phyloP scores from a whole-genome alignment of 2,113 vertebrate genomes.

The Antechinus stuartii region DNA sequence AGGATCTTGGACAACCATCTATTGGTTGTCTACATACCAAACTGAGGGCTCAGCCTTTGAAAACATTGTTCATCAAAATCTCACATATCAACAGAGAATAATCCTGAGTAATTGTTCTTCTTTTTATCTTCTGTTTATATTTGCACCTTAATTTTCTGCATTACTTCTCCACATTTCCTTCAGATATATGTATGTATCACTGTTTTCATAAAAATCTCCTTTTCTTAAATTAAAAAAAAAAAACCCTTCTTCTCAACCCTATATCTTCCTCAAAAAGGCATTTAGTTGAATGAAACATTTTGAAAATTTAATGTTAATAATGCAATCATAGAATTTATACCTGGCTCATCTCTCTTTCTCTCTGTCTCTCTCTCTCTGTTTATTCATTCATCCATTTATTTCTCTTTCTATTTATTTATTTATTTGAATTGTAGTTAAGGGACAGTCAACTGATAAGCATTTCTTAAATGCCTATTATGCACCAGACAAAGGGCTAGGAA shows the following conservation, averaged over 20 bases:
- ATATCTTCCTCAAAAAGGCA: background rate
- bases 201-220: background rate
- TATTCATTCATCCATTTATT: too few relatives aligned
- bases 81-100: rapidly evolving
- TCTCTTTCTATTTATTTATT: background rate
- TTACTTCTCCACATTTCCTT: background rate
- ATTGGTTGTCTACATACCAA: rapidly evolving
- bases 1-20: background rate
- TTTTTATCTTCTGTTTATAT: background rate
- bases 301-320: background rate
- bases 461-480: background rate
- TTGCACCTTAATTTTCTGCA: background rate
- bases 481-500: background rate
- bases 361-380: too few relatives aligned
- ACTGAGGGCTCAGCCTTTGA: background rate
- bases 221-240: background rate
- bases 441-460: background rate
- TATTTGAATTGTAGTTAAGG: background rate
- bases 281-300: background rate
- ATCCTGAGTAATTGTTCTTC: too few relatives aligned
- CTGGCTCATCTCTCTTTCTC: too few relatives aligned
- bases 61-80: rapidly evolving
- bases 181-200: background rate
- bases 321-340: background rate
- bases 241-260: background rate